Evolutionary conservation across 2,797 vertebrate genomes (phyloP).

Genomic region (Otolemur crassicaudatus): DNA sequence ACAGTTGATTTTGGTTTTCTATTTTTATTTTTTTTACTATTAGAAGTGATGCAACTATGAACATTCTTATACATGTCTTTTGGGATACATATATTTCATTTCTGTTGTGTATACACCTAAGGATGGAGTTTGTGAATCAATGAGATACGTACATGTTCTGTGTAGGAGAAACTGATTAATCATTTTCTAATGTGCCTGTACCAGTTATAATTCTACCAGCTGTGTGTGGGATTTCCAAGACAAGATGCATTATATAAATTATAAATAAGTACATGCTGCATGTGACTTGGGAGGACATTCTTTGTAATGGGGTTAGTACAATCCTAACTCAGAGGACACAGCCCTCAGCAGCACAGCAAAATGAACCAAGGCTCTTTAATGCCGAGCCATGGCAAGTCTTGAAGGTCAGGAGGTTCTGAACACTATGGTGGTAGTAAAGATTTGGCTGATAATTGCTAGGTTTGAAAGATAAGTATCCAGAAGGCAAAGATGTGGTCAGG

Average conservation of each 20-base stretch:
- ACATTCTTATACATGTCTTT: background rate
- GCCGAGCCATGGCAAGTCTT: conserved; percentile 17
- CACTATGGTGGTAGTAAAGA: background rate
- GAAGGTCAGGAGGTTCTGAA: conserved; percentile 48
- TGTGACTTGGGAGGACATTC: background rate
- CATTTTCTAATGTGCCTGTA: background rate
- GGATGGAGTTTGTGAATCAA: background rate
- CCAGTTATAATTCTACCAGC: background rate
- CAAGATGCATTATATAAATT: background rate
- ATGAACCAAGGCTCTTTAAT: background rate
- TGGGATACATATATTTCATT: background rate
- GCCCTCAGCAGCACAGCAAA: background rate
- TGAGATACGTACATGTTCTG: background rate
- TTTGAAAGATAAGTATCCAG: conserved; percentile 69
- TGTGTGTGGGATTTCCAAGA: background rate
- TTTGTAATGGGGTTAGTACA: background rate
- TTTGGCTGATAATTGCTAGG: conserved; percentile 65
- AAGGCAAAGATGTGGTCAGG: conserved; percentile 37
- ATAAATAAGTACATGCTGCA: background rate
- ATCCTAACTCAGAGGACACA: background rate
- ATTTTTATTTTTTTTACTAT: background rate
- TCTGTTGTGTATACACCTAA: background rate
- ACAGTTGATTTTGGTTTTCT: background rate
- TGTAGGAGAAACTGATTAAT: background rate
- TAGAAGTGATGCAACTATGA: background rate